phyloP scores from a whole-genome alignment of 2,797 vertebrate genomes.

The Pygocentrus nattereri region DNA sequence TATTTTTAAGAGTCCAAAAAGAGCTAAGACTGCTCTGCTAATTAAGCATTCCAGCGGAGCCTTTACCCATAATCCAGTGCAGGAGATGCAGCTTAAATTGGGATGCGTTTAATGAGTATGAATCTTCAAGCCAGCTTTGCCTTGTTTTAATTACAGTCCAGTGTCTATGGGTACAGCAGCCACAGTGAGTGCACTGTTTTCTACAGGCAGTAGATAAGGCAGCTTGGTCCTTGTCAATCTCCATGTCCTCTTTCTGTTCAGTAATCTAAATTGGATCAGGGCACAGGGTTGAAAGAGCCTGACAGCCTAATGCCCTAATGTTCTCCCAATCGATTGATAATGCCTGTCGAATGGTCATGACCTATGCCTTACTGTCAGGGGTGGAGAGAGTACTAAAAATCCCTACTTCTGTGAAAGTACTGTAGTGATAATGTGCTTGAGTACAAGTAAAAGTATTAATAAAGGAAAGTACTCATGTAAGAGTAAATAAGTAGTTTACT shows the following conservation, averaged over 20 bases:
- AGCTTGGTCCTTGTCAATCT: conserved; percentile 66
- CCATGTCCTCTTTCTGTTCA: conserved; percentile 46
- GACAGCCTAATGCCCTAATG: conserved; percentile 57
- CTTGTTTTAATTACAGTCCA: conserved; percentile 21
- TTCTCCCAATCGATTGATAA: conserved; percentile 72
- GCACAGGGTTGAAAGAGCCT: conserved; percentile 35
- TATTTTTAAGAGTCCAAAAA: conserved; percentile 1
- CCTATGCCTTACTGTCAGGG: conserved; percentile 31
- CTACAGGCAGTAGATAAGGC: conserved; percentile 74
- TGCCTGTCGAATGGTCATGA: conserved; percentile 60
- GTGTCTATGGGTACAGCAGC: conserved; percentile 5
- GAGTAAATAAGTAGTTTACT: no score
- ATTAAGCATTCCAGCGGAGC: neutral
- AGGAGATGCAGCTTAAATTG: neutral
- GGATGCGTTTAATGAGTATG: neutral
- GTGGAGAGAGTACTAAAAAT: neutral
- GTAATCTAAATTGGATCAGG: conserved; percentile 79
- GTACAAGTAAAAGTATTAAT: no score
- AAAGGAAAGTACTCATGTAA: no score
- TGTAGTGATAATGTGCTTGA: no score
- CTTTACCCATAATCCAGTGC: conserved; percentile 7
- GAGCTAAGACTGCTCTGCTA: neutral
- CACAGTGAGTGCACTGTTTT: conserved; percentile 6
- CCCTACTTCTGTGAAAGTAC: no score
- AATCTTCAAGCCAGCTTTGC: neutral